A percentile compares a stretch with the other conserved stretches of the same genome.
Evolutionary conservation across 2,888 invertebrate species (phyloP).

Genomic region (Graphium colonna): DNA sequence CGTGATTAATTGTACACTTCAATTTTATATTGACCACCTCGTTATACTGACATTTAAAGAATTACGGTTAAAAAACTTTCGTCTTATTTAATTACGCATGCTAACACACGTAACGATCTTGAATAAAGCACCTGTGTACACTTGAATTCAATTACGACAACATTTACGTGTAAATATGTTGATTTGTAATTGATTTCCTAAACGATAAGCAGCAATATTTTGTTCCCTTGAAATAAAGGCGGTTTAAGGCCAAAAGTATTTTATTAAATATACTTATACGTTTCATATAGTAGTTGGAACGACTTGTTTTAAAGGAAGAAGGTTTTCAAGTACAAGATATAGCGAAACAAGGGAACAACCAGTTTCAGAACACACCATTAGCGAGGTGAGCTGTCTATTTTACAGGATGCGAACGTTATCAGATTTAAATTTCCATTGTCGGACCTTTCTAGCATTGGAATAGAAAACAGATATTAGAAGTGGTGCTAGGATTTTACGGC

Average conservation of each 20-base stretch:
- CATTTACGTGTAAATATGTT: too few relatives aligned
- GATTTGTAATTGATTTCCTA: too few relatives aligned
- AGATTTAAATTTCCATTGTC: slow-evolving; percentile 8
- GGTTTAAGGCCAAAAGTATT: too few relatives aligned
- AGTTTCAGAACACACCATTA: not conserved
- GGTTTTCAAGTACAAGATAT: not conserved
- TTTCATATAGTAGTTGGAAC: too few relatives aligned
- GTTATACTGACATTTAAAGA: not conserved
- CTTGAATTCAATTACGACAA: too few relatives aligned
- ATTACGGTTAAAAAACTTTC: not conserved
- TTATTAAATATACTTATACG: too few relatives aligned
- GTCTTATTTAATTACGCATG: not conserved
- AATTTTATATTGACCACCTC: not conserved
- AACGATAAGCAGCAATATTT: too few relatives aligned
- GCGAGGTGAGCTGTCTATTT: slow-evolving; percentile 1
- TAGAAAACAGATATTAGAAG: slow-evolving; percentile 4
- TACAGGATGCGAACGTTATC: slow-evolving; percentile 9
- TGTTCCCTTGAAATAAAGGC: too few relatives aligned
- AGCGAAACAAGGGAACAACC: not conserved
- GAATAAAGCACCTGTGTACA: too few relatives aligned
- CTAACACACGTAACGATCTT: too few relatives aligned
- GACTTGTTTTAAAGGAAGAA: not conserved
- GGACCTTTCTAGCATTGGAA: slow-evolving; percentile 5
- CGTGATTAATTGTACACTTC: not conserved
- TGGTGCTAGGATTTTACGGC: not conserved